A percentile compares a stretch with the other conserved stretches of the same genome.
phyloP scores from a whole-genome alignment of 2,888 invertebrate genomes.

The Omphaloscelis lunosa region DNA sequence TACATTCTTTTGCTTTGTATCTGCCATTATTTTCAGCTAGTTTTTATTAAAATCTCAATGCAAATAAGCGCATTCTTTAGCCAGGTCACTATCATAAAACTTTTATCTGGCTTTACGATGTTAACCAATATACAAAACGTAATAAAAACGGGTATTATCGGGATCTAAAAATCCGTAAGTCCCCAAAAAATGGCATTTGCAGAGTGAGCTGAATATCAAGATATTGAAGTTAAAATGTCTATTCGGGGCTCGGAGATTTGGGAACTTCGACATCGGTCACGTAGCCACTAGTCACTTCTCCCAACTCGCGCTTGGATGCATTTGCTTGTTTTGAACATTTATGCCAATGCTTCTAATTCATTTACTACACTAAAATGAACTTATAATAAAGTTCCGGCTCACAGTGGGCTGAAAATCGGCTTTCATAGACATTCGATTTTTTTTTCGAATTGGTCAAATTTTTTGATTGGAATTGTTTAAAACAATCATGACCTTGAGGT shows the following conservation, averaged over 20 bases:
- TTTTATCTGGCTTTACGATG: not conserved
- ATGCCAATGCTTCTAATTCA: constrained; percentile 47
- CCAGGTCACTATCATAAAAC: not conserved
- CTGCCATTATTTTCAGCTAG: not conserved
- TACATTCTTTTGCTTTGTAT: not conserved
- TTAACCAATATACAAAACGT: not conserved
- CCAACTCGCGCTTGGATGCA: constrained; percentile 35
- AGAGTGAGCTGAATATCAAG: constrained; percentile 19
- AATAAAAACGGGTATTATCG: not conserved
- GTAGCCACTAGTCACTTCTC: constrained; percentile 44
- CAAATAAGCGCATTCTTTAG: not conserved
- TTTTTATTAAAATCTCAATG: not conserved
- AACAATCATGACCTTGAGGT: too few relatives aligned
- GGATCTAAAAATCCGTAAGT: not conserved
- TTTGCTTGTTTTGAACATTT: constrained; percentile 35
- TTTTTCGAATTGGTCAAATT: too few relatives aligned
- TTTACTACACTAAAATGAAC: constrained; percentile 54
- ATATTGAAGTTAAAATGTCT: constrained; percentile 12
- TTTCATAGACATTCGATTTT: too few relatives aligned
- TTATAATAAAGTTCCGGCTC: constrained; percentile 26
- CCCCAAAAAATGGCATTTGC: not conserved
- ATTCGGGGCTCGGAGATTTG: constrained; percentile 2
- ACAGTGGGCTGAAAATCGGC: too few relatives aligned
- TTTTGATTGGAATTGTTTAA: too few relatives aligned
- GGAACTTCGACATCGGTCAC: constrained; percentile 25